These are phyloP conservation scores for Xestia xanthographa DNA, from an alignment of 2,888 invertebrate genomes.

Conservation along the genomic window DNA sequence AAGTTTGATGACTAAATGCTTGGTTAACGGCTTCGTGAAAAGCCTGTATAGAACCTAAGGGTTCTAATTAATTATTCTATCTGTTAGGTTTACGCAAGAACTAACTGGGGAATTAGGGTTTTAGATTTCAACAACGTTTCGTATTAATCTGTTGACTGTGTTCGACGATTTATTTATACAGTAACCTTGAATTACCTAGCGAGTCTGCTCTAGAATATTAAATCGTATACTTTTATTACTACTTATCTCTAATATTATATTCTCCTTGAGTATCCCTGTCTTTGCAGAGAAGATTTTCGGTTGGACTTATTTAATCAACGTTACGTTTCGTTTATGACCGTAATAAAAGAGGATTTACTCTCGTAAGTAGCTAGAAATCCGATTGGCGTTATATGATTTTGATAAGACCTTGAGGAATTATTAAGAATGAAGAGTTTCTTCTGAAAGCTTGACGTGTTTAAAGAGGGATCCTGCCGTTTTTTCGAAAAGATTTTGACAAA, in stretches of 20 bases:
- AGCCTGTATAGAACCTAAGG: constrained; percentile 12
- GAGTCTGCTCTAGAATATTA: constrained; percentile 19
- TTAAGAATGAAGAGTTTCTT: not conserved
- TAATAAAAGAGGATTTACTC: constrained; percentile 43
- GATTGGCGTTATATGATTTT: constrained; percentile 19
- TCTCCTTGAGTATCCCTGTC: constrained; percentile 23
- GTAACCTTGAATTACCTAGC: constrained; percentile 7
- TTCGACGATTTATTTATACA: constrained; percentile 25
- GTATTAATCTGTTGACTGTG: constrained; percentile 26
- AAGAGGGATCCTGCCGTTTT: too few species aligned
- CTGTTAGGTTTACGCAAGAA: constrained; percentile 42
- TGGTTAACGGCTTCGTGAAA: too few species aligned
- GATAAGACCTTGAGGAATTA: constrained; percentile 9
- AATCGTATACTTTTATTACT: constrained; percentile 11
- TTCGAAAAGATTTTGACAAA: too few species aligned
- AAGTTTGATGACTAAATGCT: too few species aligned
- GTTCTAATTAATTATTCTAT: constrained; percentile 58
- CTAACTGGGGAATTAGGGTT: constrained; percentile 40
- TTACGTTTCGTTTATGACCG: constrained; percentile 36
- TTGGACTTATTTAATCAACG: constrained; percentile 47
- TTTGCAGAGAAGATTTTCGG: constrained; percentile 39
- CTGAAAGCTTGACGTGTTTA: not conserved
- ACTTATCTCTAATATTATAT: constrained; percentile 27
- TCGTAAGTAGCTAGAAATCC: constrained; percentile 16
- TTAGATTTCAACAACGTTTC: constrained; percentile 26